Conservation (phyloP, 2,113 vertebrate genomes). For the Callipepla squamata region DNA sequence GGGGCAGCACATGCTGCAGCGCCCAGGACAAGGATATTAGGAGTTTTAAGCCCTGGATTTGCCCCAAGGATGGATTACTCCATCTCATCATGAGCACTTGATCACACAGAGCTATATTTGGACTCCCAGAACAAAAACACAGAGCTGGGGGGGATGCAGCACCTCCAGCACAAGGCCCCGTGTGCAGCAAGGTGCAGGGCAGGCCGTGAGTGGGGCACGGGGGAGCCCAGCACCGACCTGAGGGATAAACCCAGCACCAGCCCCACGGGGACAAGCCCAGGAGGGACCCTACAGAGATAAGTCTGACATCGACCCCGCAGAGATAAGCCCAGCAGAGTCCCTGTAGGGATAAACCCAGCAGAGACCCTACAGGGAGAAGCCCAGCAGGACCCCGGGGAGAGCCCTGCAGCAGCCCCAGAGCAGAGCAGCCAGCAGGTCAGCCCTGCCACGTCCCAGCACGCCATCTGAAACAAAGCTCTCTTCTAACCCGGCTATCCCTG, state of each 20-base stretch:
- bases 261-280: too few species aligned
- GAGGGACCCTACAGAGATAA: not conserved
- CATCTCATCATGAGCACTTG: not conserved
- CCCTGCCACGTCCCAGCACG: not conserved
- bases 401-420: not conserved
- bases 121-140: slow-evolving; percentile 9
- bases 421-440: not conserved
- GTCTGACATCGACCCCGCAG: too few species aligned
- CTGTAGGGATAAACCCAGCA: not conserved
- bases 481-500: not conserved
- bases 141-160: not conserved
- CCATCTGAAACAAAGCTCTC: not conserved
- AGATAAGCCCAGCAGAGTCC: not conserved
- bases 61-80: slow-evolving; percentile 58
- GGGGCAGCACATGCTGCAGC: not conserved
- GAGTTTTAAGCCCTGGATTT: slow-evolving; percentile 12
- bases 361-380: not conserved
- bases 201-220: not conserved
- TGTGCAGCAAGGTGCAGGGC: too few species aligned
- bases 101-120: not conserved
- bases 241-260: not conserved
- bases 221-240: not conserved
- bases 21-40: not conserved
- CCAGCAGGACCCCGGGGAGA: not conserved
- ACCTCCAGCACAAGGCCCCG: too few species aligned